Base-by-base conservation (phyloP, 2,113 vertebrate genomes). In the Pseudopipra pipra region DNA sequence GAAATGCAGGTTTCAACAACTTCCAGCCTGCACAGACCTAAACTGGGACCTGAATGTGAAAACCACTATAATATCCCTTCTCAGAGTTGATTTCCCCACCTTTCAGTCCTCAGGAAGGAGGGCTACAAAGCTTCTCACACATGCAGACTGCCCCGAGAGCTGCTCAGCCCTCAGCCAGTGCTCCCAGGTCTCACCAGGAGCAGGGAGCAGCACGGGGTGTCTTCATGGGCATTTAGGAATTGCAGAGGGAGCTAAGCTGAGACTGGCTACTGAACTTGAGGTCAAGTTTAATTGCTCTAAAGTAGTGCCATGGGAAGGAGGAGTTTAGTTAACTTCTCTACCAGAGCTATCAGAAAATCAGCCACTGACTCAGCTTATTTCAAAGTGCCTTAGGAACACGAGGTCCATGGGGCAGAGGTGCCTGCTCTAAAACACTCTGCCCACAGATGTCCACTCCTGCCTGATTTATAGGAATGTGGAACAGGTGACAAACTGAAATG, bases 1-100 rank as follows among this genome's bases (percentile, higher is more conserved):
- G 61, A 94, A 92, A 77, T 74, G 59, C 80, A 94, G 90, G 90
- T 85, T 88, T 30, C 35, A 89, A 93, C 95, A 77, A 44, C 71
- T 86, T 67, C 14, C 49, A 88, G 14, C 85, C 79, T 96, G 85
- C 0, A 1, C 68, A 86, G 58, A 62, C 76, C 77, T 54, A 85
- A 65, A 75, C 84, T 65, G 70, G 31, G 52, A 68, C 35, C 52
- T 46, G 65, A 67, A 52, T 7, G 2, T 11, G 56, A 41, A 87
- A 94, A 39, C 37, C 63, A 46, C 43, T 30, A 0, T 4, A 52
- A 35, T 55, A 76, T 41, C 55, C 65, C 51, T 22, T 31, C 43
- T 90, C 51, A 28, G 46, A 55, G 43, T 41, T 47, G 7, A 55
- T 59, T 92, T 74, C 28, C 24, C 35, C 75, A 73, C 52, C 52